These are phyloP conservation scores for Machimus rusticus DNA, from an alignment of 2,888 invertebrate species.

Conservation along the genomic window DNA sequence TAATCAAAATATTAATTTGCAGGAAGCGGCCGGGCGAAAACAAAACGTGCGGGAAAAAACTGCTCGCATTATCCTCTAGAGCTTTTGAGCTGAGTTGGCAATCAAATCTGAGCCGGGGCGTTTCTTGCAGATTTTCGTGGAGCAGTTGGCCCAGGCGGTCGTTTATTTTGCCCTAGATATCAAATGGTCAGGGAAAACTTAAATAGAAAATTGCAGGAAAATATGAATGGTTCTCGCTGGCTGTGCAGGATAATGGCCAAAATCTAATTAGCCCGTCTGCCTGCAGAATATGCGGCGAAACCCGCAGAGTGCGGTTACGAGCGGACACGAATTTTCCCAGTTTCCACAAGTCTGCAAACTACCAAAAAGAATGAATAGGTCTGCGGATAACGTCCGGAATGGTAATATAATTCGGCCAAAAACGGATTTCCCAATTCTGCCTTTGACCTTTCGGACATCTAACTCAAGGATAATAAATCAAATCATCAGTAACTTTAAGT, in stretches of 20 bases:
- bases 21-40: not conserved
- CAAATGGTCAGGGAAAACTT: slow-evolving; percentile 23
- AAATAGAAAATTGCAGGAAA: slow-evolving; percentile 38
- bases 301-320: not conserved
- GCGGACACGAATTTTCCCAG: not conserved
- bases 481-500: slow-evolving; percentile 44
- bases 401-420: slow-evolving; percentile 3
- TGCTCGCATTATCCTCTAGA: slow-evolving; percentile 1
- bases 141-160: not conserved
- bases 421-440: slow-evolving; percentile 19
- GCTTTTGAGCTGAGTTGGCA: slow-evolving; percentile 30
- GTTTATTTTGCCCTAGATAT: slow-evolving; percentile 28
- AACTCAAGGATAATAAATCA: slow-evolving; percentile 46
- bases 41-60: not conserved
- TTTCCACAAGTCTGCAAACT: slow-evolving; percentile 7
- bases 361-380: slow-evolving; percentile 11
- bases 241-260: slow-evolving; percentile 23
- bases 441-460: slow-evolving; percentile 9
- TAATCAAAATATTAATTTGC: slow-evolving; percentile 38
- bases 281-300: slow-evolving; percentile 12
- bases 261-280: slow-evolving; percentile 32
- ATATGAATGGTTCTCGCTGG: slow-evolving; percentile 9
- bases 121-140: slow-evolving; percentile 8
- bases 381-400: not conserved
- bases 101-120: slow-evolving; percentile 26